Base-by-base conservation (phyloP, 1,140 invertebrate species). In the Luehdorfia chinensis region DNA sequence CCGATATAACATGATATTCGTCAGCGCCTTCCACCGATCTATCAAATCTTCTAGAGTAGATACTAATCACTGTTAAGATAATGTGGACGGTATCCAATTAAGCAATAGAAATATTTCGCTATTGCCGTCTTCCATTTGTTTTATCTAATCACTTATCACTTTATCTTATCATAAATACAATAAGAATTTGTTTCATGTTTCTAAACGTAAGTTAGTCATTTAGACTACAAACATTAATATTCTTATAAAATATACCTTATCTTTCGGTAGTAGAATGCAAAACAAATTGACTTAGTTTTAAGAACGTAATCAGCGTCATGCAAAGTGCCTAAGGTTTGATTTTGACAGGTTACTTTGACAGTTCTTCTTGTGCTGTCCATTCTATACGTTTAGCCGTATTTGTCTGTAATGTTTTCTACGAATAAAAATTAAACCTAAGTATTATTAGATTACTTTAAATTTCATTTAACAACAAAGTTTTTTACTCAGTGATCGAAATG, bases 401-500 rank as follows among this genome's bases (percentile, higher is more conserved):
- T n/a, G n/a, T n/a, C n/a, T n/a, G n/a, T n/a, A n/a, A n/a, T n/a
- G n/a, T n/a, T n/a, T n/a, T n/a, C n/a, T n/a, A n/a, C n/a, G n/a
- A n/a, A n/a, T n/a, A n/a, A n/a, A n/a, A n/a, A n/a, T n/a, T n/a
- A n/a, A n/a, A n/a, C n/a, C n/a, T n/a, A n/a, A n/a, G n/a, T n/a
- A n/a, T n/a, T n/a, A n/a, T n/a, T n/a, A n/a, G n/a, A n/a, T n/a
- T n/a, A n/a, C n/a, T n/a, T n/a, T n/a, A n/a, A n/a, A n/a, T n/a
- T n/a, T n/a, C n/a, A n/a, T n/a, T n/a, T n/a, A n/a, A n/a, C n/a
- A n/a, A n/a, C n/a, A n/a, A n/a, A n/a, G n/a, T n/a, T 11, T 12
- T 2, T 31, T 27, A 27, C 25, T 27, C 6, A 27, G 25, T 27
- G 25, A n/a, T 19, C 51, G 85, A 65, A 71, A 91, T 91, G 90